Conservation (phyloP, 1,140 invertebrate genomes). For the Trachymyrmex cornetzi region DNA sequence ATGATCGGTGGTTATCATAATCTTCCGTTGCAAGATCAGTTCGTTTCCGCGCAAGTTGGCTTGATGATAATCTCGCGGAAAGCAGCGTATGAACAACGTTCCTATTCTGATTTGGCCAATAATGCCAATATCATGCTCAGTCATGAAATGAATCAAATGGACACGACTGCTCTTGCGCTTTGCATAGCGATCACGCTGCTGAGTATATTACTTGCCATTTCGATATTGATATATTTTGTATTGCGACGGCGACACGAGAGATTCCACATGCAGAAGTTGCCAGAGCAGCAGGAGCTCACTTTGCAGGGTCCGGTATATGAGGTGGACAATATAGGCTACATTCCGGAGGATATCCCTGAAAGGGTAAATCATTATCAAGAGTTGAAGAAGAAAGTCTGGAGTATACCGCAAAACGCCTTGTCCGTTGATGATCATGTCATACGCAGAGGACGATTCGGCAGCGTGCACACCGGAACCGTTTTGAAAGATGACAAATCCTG, state of each 20-base stretch:
- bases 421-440: constrained; percentile 90
- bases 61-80: constrained; percentile 91
- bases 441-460: constrained; percentile 92
- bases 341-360: constrained; percentile 91
- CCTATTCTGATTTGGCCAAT: constrained; percentile 89
- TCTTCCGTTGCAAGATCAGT: constrained; percentile 90
- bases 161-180: constrained; percentile 85
- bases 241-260: constrained; percentile 87
- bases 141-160: constrained; percentile 74
- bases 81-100: constrained; percentile 88
- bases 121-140: constrained; percentile 85
- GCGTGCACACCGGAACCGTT: constrained; percentile 90
- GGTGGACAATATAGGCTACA: constrained; percentile 88
- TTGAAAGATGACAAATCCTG: constrained; percentile 86
- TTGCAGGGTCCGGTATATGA: constrained; percentile 90
- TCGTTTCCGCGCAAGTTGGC: constrained; percentile 88
- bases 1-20: constrained; percentile 93
- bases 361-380: constrained; percentile 91
- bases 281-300: constrained; percentile 90
- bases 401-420: constrained; percentile 90
- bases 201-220: constrained; percentile 87
- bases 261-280: constrained; percentile 85
- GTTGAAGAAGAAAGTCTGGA: constrained; percentile 91
- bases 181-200: constrained; percentile 89
- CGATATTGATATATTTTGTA: constrained; percentile 88